Evolutionary conservation across 64 coral and sea anemone species (phyloP).

Genomic region (Stichodactyla mertensii): DNA sequence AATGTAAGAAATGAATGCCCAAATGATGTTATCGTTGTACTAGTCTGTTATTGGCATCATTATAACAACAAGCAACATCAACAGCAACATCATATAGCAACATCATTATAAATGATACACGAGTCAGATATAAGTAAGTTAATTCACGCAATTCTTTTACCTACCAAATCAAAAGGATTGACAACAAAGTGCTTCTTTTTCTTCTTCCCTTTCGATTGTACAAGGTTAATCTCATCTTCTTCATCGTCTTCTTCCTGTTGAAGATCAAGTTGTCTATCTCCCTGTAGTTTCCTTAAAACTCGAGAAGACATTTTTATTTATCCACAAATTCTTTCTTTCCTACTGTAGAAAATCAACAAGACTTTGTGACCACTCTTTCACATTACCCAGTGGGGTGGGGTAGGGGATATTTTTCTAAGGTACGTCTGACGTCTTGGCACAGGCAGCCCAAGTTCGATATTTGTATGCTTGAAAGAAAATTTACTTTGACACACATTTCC

Average conservation of each 20-base stretch:
- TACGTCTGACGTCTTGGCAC: too few species aligned
- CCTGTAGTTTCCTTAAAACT: constrained; percentile 67
- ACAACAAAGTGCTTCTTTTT: constrained; percentile 15
- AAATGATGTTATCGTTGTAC: too few species aligned
- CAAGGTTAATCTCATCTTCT: constrained; percentile 46
- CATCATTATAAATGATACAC: not conserved
- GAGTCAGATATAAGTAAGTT: not conserved
- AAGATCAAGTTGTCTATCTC: constrained; percentile 37
- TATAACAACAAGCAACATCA: too few species aligned
- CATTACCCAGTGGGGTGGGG: not conserved
- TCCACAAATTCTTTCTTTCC: not conserved
- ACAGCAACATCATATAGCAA: too few species aligned
- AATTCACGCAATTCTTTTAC: not conserved
- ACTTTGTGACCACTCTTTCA: not conserved
- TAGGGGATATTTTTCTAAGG: not conserved
- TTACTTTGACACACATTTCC: too few species aligned
- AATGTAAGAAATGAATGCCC: too few species aligned
- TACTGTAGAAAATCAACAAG: not conserved
- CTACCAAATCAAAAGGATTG: constrained; percentile 75
- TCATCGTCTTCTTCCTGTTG: constrained; percentile 33
- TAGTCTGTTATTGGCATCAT: too few species aligned
- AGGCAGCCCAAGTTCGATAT: too few species aligned
- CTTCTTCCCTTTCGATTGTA: constrained; percentile 24
- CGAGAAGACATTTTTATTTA: constrained; percentile 60
- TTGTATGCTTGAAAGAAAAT: not conserved